Percentiles rank a stretch among this genome's conserved stretches.
Conservation (phyloP, 2,113 vertebrate species). For the Cercopithecus mona region DNA sequence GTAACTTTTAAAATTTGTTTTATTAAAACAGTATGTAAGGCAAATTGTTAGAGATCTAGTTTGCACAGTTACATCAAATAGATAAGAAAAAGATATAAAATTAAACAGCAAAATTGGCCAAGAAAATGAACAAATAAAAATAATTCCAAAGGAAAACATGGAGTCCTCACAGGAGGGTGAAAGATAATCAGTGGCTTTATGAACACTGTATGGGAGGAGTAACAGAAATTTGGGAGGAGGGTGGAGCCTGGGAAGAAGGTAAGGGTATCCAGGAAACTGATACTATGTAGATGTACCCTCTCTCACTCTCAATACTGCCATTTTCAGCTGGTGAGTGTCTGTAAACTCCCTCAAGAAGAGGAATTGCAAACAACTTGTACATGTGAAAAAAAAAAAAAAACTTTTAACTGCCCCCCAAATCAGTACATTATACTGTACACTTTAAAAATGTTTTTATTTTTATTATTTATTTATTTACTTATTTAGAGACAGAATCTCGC, state of each 20-base stretch:
- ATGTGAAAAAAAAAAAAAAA: too few relatives aligned
- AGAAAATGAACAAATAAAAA: slow-evolving; percentile 5
- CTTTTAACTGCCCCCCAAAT: background rate
- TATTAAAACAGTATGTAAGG: background rate
- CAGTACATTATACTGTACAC: background rate
- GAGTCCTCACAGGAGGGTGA: background rate
- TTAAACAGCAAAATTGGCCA: background rate
- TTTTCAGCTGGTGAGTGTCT: background rate
- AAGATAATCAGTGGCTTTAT: background rate
- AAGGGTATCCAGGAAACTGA: background rate
- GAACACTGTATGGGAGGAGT: background rate
- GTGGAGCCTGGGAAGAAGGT: background rate
- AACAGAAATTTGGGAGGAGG: background rate
- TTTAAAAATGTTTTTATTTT: background rate
- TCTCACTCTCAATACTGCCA: background rate
- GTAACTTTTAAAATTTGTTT: background rate
- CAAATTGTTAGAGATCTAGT: background rate
- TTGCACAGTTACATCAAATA: background rate
- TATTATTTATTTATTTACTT: too few relatives aligned
- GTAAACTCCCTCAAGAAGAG: background rate
- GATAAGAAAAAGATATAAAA: background rate
- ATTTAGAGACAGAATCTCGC: too few relatives aligned
- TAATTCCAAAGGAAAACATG: background rate
- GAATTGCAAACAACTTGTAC: background rate
- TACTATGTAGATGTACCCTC: too few relatives aligned